Percentiles rank a stretch among this genome's conserved stretches.
phyloP scores from a whole-genome alignment of 2,797 vertebrate species.

The Agapornis canus region DNA sequence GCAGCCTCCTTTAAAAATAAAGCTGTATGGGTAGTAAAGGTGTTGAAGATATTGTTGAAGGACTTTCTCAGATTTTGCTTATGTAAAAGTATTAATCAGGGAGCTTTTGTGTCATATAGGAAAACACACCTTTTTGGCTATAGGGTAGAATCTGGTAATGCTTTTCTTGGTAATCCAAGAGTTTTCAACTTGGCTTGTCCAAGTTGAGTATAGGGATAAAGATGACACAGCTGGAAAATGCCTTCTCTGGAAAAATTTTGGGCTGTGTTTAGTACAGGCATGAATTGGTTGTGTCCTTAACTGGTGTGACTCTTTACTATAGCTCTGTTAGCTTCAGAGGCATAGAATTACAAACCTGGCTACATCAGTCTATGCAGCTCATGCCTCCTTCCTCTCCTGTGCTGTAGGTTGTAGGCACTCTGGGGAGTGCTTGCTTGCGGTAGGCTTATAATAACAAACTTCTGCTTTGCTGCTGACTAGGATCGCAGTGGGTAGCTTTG shows the following conservation, averaged over 20 bases:
- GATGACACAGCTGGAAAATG: neutral
- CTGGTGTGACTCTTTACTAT: neutral
- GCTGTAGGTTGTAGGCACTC: neutral
- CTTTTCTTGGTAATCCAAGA: neutral
- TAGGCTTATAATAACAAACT: neutral
- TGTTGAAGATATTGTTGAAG: neutral
- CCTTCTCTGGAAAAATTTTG: neutral
- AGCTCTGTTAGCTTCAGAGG: neutral
- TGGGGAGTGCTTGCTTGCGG: neutral
- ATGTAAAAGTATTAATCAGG: neutral
- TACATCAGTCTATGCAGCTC: neutral
- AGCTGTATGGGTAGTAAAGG: neutral
- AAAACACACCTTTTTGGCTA: fast-evolving
- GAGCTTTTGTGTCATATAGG: neutral
- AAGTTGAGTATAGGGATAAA: neutral
- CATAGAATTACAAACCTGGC: neutral
- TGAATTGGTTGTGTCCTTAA: neutral
- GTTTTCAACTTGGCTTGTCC: neutral
- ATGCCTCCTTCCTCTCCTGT: neutral
- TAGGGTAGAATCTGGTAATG: neutral
- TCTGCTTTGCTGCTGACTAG: neutral
- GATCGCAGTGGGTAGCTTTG: neutral
- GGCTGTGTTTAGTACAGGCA: neutral
- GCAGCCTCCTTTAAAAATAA: neutral
- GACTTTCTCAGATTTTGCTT: neutral